Percentiles rank a stretch among this genome's conserved stretches.
Conservation (phyloP, 2,888 invertebrate genomes). For the Phortica magna region DNA sequence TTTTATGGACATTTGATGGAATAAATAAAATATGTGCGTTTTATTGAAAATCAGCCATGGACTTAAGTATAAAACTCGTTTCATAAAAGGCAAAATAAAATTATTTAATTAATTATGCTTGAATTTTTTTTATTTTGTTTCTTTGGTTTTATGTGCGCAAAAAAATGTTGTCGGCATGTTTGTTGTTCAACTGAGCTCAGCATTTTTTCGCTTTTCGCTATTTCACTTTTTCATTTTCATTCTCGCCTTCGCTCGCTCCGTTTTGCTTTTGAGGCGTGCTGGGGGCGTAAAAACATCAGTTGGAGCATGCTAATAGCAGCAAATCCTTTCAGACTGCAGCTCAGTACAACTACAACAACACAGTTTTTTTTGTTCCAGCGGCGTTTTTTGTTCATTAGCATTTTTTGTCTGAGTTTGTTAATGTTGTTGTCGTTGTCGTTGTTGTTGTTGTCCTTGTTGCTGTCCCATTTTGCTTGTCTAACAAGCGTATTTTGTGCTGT, state of each 20-base stretch:
- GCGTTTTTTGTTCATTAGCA: slow-evolving; percentile 31
- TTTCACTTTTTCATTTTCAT: neutral
- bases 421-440: slow-evolving; percentile 7
- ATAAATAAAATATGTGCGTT: neutral
- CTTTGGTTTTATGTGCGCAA: neutral
- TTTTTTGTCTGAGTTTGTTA: slow-evolving; percentile 27
- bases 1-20: slow-evolving; percentile 6
- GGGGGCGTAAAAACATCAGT: neutral
- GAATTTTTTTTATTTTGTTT: neutral
- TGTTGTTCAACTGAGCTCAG: neutral
- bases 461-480: slow-evolving; percentile 38
- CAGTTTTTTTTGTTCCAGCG: neutral
- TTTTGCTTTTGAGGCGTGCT: neutral
- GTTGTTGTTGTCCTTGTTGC: slow-evolving; percentile 33
- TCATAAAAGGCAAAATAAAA: neutral
- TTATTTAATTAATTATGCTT: slow-evolving; percentile 17
- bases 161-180: neutral
- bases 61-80: neutral
- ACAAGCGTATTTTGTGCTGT: slow-evolving; percentile 23
- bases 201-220: neutral
- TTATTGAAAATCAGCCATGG: neutral
- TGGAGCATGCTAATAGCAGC: slow-evolving; percentile 9
- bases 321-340: neutral
- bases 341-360: neutral
- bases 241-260: neutral